These are phyloP conservation scores for Galaxias olidus DNA, from an alignment of 2,797 vertebrate species.

Conservation along the genomic window DNA sequence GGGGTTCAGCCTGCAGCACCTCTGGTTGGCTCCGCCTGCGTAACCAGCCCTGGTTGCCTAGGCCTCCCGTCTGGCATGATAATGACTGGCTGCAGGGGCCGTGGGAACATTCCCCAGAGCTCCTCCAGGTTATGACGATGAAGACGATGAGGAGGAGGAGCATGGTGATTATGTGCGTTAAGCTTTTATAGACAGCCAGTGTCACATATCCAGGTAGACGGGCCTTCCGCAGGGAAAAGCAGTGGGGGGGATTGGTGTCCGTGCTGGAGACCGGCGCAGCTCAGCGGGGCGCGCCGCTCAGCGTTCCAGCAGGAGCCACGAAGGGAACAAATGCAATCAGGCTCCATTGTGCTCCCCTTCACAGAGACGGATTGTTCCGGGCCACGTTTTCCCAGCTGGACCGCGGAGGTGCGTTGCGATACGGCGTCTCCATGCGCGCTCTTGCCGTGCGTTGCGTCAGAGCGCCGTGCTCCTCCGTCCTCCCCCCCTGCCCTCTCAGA, in stretches of 20 bases:
- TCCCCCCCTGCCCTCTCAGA: slow-evolving; percentile 22
- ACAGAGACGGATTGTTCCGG: background rate
- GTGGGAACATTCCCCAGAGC: background rate
- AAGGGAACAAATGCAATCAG: background rate
- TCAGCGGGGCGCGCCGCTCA: no score
- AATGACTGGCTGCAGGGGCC: background rate
- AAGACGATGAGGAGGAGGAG: no score
- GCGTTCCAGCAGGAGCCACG: no score
- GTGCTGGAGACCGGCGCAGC: no score
- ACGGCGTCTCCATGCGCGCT: slow-evolving; percentile 20
- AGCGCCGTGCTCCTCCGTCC: slow-evolving; percentile 21
- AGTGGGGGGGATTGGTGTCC: no score
- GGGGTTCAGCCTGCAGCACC: background rate
- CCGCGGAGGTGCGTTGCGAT: slow-evolving; percentile 6
- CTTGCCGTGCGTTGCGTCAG: slow-evolving; percentile 65
- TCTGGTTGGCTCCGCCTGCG: background rate
- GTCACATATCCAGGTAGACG: background rate
- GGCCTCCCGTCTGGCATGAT: slow-evolving; percentile 11
- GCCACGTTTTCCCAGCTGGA: background rate
- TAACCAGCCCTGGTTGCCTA: background rate
- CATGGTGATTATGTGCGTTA: no score
- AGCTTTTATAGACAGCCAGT: background rate
- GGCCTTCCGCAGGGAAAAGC: no score
- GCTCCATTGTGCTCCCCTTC: slow-evolving; percentile 1
- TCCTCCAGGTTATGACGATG: background rate